Conservation (phyloP, 2,888 invertebrate genomes). For the Tinea trinotella region DNA sequence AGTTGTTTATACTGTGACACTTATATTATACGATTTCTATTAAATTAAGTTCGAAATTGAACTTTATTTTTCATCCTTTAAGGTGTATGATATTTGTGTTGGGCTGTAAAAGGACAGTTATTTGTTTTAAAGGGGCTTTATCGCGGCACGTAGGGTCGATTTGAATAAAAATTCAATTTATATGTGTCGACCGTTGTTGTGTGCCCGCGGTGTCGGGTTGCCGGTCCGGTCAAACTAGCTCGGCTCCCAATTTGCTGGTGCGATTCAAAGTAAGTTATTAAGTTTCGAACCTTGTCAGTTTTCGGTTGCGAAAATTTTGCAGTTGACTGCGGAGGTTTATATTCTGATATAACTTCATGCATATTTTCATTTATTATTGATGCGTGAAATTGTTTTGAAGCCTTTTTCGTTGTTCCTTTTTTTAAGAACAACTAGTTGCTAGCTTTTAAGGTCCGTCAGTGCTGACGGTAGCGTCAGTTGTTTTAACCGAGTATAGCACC, state of each 20-base stretch:
- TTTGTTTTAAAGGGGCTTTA: slow-evolving; percentile 67
- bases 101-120: slow-evolving; percentile 45
- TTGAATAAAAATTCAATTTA: slow-evolving; percentile 73
- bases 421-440: no score
- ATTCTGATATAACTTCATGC: slow-evolving; percentile 11
- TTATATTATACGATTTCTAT: slow-evolving; percentile 22
- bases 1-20: slow-evolving; percentile 46
- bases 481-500: no score
- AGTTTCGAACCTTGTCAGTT: slow-evolving; percentile 67
- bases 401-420: no score
- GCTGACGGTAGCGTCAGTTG: no score
- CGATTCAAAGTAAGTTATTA: slow-evolving; percentile 72
- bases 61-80: slow-evolving; percentile 35
- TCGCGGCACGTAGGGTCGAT: slow-evolving; percentile 64
- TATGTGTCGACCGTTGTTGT: slow-evolving; percentile 64
- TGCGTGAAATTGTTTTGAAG: slow-evolving; percentile 13
- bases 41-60: slow-evolving; percentile 27
- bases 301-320: slow-evolving; percentile 62
- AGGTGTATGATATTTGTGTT: slow-evolving; percentile 26
- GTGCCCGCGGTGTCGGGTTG: slow-evolving; percentile 50
- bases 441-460: no score
- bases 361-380: slow-evolving; percentile 11
- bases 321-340: slow-evolving; percentile 33
- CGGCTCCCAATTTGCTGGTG: slow-evolving; percentile 67
- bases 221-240: slow-evolving; percentile 55